A percentile compares a stretch with the other conserved stretches of the same genome.
Conservation (phyloP, 2,113 vertebrate species). For the Cyanoderma ruficeps region DNA sequence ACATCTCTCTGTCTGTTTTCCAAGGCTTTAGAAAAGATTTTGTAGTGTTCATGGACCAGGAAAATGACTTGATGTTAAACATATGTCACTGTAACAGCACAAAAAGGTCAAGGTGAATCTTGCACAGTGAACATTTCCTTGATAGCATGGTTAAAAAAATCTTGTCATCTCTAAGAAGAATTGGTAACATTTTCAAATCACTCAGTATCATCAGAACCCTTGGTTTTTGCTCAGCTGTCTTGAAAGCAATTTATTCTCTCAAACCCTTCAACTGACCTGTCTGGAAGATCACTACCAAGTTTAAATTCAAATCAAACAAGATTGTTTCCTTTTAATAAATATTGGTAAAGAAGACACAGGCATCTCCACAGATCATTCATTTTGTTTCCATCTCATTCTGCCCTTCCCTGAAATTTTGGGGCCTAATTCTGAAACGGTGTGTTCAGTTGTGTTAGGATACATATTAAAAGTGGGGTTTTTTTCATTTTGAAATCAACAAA, state of each 20-base stretch:
- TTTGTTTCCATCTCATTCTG: background rate
- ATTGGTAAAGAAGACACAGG: background rate
- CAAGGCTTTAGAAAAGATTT: constrained; percentile 37
- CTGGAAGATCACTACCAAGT: background rate
- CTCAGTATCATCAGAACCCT: background rate
- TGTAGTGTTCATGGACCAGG: background rate
- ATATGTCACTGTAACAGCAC: constrained; percentile 32
- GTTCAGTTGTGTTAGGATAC: background rate
- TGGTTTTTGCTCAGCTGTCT: background rate
- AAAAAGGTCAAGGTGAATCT: constrained; percentile 24
- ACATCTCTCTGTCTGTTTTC: constrained; percentile 20
- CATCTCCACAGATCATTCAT: background rate
- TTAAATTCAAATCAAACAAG: background rate
- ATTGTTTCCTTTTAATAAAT: background rate
- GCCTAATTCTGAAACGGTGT: fast-evolving
- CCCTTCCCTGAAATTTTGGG: background rate
- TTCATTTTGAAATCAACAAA: background rate
- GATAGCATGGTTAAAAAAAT: background rate
- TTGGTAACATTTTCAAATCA: background rate
- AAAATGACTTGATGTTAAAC: constrained; percentile 21
- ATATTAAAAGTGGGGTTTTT: background rate
- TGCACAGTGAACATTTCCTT: constrained; percentile 8
- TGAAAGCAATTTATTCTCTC: background rate
- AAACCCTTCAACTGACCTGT: background rate
- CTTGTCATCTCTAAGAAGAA: background rate